Evolutionary conservation across 1,140 invertebrate genomes (phyloP), one percentile per base, ranked within the genome.

Genomic region (Drosophila nigrodunni): DNA sequence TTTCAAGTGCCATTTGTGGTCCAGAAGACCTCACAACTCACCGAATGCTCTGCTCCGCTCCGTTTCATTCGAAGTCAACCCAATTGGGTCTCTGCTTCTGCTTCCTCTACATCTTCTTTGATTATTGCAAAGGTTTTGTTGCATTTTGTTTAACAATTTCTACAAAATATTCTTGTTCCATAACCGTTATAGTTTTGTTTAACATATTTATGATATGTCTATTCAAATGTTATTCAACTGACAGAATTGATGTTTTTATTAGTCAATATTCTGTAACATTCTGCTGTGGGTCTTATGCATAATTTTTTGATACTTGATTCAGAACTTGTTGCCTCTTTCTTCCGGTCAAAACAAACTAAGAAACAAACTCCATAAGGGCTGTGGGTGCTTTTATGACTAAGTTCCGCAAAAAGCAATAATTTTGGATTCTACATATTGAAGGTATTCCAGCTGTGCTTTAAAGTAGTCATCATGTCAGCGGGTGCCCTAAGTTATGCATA

Each of bases 1-100:
- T 69, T 73, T 86, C 82, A 78, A 86, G 82, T 86, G 82, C 75
- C 82, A 86, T 86, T 87, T 87, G 82, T 86, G 82, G 82, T 76
- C 54, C 74, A 80, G 62, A 65, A 80, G 62, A 65, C 82, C 82
- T 50, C 78, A 86, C 78, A 73, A 37, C 61, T 52, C 44, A 77
- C 46, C 39, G 49, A 11, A 30, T 13, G 41, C 13, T 15, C 9
- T 49, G 10, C n/a, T 13, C 49, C 18, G 18, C 18, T 30, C 25
- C 25, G 25, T 30, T 30, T 30, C 25, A 30, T 6, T 30, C 6
- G 4, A 30, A 30, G 25, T 30, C 25, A 30, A 30, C 25, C 25
- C 25, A 30, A 30, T 30, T 30, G 25, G 25, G 25, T 30, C 13
- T 15, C 9, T 50, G 10, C 13, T 15, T 39, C 37, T 41, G 15